Conservation (phyloP, 2,888 invertebrate genomes). For the Cylindroiulus punctatus region DNA sequence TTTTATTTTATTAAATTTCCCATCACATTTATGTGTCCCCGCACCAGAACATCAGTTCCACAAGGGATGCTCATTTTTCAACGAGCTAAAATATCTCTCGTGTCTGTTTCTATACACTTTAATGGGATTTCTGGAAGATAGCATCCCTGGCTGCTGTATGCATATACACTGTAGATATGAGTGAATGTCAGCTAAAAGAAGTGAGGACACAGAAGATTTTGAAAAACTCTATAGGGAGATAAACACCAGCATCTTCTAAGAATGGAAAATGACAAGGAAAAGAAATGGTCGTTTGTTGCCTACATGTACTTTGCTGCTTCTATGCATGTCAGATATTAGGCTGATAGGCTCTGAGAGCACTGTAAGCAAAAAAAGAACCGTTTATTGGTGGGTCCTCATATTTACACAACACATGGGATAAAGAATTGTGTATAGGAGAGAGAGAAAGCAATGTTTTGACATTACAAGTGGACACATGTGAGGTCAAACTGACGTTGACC, state of each 20-base stretch:
- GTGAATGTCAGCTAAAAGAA: slow-evolving; percentile 22
- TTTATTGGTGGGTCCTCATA: background rate
- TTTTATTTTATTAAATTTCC: slow-evolving; percentile 29
- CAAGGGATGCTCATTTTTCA: slow-evolving; percentile 16
- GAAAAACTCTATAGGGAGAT: slow-evolving; percentile 7
- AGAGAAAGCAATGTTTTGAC: background rate
- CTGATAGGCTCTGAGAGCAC: slow-evolving; percentile 24
- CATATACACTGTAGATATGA: slow-evolving; percentile 1
- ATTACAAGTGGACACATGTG: background rate
- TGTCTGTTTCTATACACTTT: slow-evolving; percentile 43
- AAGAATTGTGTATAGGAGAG: background rate
- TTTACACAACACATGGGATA: background rate
- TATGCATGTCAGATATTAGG: slow-evolving; percentile 40
- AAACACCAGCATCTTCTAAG: slow-evolving; percentile 35
- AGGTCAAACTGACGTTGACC: slow-evolving; percentile 1
- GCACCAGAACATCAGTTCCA: slow-evolving; percentile 4
- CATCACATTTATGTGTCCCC: slow-evolving; percentile 40
- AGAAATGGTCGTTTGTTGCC: slow-evolving; percentile 15
- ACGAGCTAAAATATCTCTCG: background rate
- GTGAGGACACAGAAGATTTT: slow-evolving; percentile 6
- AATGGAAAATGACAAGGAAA: slow-evolving; percentile 1
- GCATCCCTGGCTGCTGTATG: background rate
- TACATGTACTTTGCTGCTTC: background rate
- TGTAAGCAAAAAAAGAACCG: slow-evolving; percentile 9
- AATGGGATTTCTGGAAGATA: slow-evolving; percentile 30